These are phyloP conservation scores for Tyrophagus putrescentiae DNA, from an alignment of 1,140 invertebrate species.

Conservation along the genomic window DNA sequence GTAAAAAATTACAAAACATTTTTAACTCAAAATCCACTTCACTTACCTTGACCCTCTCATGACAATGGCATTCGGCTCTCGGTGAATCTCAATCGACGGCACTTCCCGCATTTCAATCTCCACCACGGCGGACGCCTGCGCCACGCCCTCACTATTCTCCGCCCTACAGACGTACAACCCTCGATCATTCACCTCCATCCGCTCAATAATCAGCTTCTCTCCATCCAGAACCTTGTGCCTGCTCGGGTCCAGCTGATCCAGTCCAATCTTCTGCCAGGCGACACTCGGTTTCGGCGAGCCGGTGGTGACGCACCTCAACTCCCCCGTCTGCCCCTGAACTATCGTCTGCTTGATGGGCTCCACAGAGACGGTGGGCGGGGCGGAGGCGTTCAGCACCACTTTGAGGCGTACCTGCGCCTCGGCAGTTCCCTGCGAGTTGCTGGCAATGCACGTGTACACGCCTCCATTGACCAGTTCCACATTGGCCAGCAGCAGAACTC, in stretches of 20 bases:
- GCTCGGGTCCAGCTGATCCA: constrained; percentile 35
- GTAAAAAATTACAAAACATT: neutral
- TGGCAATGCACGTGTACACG: constrained; percentile 59
- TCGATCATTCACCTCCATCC: constrained; percentile 53
- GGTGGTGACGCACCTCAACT: constrained; percentile 53
- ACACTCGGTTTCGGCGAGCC: constrained; percentile 52
- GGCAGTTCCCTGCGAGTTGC: constrained; percentile 32
- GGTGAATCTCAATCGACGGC: constrained; percentile 61
- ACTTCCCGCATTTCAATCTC: constrained; percentile 68
- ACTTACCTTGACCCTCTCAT: constrained; percentile 40
- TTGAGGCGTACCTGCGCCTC: constrained; percentile 35
- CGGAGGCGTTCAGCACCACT: constrained; percentile 27
- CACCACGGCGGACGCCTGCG: constrained; percentile 52
- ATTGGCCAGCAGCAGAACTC: constrained; percentile 52
- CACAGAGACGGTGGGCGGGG: constrained; percentile 38
- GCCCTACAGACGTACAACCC: constrained; percentile 63
- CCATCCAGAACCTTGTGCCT: constrained; percentile 25
- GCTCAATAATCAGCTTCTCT: constrained; percentile 25
- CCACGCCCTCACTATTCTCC: constrained; percentile 38
- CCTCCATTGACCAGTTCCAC: constrained; percentile 53
- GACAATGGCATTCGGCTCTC: constrained; percentile 45
- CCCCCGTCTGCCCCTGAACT: constrained; percentile 57
- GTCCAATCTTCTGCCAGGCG: constrained; percentile 61
- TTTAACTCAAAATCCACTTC: neutral
- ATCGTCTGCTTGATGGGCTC: constrained; percentile 51